A percentile compares a stretch with the other conserved stretches of the same genome.
These are phyloP conservation scores for Shinisaurus crocodilurus DNA, from an alignment of 2,113 vertebrate species.

Conservation along the genomic window DNA sequence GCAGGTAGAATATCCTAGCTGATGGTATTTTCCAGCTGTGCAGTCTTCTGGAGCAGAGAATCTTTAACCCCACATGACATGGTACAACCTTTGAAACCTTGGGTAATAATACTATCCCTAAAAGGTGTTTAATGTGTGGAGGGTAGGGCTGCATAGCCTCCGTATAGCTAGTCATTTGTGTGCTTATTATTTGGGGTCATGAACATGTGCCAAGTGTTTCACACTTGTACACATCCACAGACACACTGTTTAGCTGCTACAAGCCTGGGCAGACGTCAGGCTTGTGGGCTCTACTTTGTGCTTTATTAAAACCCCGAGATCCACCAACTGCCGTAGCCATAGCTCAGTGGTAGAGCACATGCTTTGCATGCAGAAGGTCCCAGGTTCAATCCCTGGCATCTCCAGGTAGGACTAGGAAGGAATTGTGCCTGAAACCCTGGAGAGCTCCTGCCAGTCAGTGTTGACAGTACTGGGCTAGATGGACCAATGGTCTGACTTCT, in stretches of 20 bases:
- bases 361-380: too few species aligned
- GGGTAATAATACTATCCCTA: not conserved
- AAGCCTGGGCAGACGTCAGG: not conserved
- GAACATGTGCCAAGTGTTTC: not conserved
- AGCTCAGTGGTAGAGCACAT: too few species aligned
- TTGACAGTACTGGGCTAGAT: too few species aligned
- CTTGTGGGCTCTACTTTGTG: too few species aligned
- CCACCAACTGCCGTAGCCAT: too few species aligned
- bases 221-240: too few species aligned
- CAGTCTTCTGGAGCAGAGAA: not conserved
- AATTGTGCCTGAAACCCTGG: too few species aligned
- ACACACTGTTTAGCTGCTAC: not conserved
- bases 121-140: not conserved
- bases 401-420: too few species aligned
- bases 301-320: too few species aligned
- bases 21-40: fast-evolving
- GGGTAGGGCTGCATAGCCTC: not conserved
- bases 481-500: too few species aligned
- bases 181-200: not conserved
- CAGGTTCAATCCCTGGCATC: too few species aligned
- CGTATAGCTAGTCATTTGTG: not conserved
- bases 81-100: not conserved
- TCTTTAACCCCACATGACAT: not conserved
- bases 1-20: not conserved
- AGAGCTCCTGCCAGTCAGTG: too few species aligned